Evolutionary conservation across 1,140 invertebrate species (phyloP), one percentile per base, ranked within the genome.

Genomic region (Battus philenor): DNA sequence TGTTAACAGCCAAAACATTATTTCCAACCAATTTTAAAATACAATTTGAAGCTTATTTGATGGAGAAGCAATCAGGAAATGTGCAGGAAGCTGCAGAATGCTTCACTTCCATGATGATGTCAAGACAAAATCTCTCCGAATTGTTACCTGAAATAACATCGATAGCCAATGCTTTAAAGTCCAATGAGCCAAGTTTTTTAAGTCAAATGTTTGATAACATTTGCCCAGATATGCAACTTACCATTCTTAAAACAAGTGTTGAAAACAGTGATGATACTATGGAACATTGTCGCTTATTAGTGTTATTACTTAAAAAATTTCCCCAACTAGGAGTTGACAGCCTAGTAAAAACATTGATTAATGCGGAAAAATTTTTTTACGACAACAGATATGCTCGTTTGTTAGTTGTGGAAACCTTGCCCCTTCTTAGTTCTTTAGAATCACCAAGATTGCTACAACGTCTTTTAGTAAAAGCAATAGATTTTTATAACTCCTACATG

Each of bases 1-100:
- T 96, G 83, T 90, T 97, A n/a, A 96, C 94, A 4, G 95, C 95
- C 0, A 94, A 93, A 89, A 94, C 93, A 4, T 87, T 97, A 46
- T 95, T 92, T 88, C 94, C 95, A 0, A 90, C 92, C 18, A 95
- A 94, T 71, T 95, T 95, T 65, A 91, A 90, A 61, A 91, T 97
- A 30, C 94, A 96, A 81, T 94, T 94, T 79, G 93, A 95, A 87
- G 93, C 93, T 0, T 96, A 95, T 67, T 75, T 90, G 36, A 90
- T 95, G 59, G 93, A 95, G 66, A 95, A 95, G 73, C 86, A 91
- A 47, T 90, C 90, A 2, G 91, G 90, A 54, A 93, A 94, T 86
- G 88, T 92, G 2, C 91, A 92, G 61, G 93, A 94, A 83, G 93
- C 93, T 38, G 94, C 94, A 5, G 92, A 93, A 83, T 94, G 92